phyloP scores from a whole-genome alignment of 2,797 vertebrate species.

The Platyrinchus mystaceus region DNA sequence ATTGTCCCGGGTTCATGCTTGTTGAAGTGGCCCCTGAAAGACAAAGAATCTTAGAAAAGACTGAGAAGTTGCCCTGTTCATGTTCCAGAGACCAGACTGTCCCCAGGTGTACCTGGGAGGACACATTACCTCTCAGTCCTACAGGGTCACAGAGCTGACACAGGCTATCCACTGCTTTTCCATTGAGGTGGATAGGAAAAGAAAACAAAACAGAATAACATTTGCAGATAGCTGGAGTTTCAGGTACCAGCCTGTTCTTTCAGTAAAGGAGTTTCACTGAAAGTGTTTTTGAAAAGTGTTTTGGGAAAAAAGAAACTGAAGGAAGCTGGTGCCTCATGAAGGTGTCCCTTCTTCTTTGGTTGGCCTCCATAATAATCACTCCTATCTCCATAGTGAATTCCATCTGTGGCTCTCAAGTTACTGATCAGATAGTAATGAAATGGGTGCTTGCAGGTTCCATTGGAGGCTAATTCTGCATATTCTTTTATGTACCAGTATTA shows the following conservation, averaged over 20 bases:
- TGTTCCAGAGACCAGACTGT: not conserved
- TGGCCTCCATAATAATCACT: not conserved
- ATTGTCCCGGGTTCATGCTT: fast-evolving
- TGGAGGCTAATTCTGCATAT: not conserved
- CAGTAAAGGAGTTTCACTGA: not conserved
- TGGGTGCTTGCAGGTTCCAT: not conserved
- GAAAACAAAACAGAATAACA: not conserved
- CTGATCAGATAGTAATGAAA: slow-evolving; percentile 45
- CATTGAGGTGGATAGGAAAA: not conserved
- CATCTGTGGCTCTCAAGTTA: slow-evolving; percentile 8
- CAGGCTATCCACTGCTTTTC: not conserved
- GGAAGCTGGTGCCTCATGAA: not conserved
- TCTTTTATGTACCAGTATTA: not conserved
- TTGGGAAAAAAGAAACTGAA: not conserved
- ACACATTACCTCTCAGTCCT: not conserved
- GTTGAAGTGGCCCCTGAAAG: not conserved
- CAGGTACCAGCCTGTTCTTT: not conserved
- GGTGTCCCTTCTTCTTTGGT: not conserved
- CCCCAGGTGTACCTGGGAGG: not conserved
- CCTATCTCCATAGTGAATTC: not conserved
- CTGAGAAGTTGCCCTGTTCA: not conserved
- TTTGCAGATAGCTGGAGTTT: not conserved
- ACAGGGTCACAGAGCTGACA: fast-evolving
- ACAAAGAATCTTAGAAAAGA: not conserved
- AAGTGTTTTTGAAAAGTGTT: not conserved